Conservation (phyloP, 35 echinoderm and acorn worm genomes). For the Anneissia japonica region DNA sequence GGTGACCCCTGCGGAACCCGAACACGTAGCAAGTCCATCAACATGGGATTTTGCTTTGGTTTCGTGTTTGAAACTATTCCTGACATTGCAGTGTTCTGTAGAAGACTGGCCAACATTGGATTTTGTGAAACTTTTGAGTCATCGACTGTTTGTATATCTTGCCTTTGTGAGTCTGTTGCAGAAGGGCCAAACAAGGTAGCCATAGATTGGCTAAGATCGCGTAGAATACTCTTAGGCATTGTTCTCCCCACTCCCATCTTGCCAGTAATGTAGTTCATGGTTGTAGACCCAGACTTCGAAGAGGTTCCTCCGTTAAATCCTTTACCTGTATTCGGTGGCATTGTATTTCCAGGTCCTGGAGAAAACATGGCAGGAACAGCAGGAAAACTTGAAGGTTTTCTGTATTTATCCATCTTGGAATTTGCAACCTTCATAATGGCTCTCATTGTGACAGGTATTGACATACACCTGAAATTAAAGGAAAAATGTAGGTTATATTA, state of each 20-base stretch:
- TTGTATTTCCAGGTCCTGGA: background rate
- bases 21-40: slow-evolving; percentile 83
- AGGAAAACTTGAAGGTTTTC: background rate
- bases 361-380: background rate
- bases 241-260: background rate
- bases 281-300: background rate
- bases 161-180: background rate
- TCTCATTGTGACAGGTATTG: slow-evolving; percentile 95
- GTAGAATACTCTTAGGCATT: slow-evolving; percentile 30
- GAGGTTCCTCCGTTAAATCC: background rate
- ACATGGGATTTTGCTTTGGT: slow-evolving; percentile 76
- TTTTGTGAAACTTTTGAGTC: slow-evolving; percentile 73
- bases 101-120: slow-evolving; percentile 86
- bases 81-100: slow-evolving; percentile 52
- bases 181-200: slow-evolving; percentile 21
- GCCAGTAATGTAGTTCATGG: background rate
- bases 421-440: slow-evolving; percentile 84
- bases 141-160: slow-evolving; percentile 6
- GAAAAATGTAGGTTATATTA: too few relatives aligned
- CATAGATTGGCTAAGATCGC: slow-evolving; percentile 60
- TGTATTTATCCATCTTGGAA: slow-evolving; percentile 18
- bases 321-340: background rate
- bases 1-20: background rate
- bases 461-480: slow-evolving; percentile 16
- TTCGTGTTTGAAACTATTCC: slow-evolving; percentile 26